Conservation (phyloP, 2,797 vertebrate genomes). For the Anisognathus igniventris region DNA sequence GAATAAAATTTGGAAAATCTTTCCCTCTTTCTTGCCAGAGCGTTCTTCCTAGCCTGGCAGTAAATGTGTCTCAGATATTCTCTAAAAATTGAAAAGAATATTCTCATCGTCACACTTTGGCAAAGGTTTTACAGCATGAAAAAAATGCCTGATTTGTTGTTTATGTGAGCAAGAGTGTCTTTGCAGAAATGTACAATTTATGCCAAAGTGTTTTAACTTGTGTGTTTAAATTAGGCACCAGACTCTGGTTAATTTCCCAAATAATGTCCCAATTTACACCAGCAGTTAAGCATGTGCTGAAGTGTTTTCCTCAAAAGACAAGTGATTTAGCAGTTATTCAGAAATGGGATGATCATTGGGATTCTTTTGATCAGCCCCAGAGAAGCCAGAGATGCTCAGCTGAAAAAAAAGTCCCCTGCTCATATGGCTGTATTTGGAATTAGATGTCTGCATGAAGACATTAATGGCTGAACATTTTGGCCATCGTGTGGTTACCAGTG, state of each 20-base stretch:
- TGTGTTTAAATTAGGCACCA: slow-evolving; percentile 7
- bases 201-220: neutral
- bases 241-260: slow-evolving; percentile 27
- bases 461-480: neutral
- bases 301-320: neutral
- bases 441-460: neutral
- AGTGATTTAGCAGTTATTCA: neutral
- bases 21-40: neutral
- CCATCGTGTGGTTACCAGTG: neutral
- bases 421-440: neutral
- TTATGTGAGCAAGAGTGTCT: neutral
- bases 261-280: slow-evolving; percentile 26
- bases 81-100: neutral
- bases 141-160: neutral
- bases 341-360: neutral
- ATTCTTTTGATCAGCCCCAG: neutral
- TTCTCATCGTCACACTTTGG: neutral
- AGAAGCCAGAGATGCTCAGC: neutral
- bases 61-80: neutral
- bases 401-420: neutral
- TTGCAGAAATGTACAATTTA: slow-evolving; percentile 14
- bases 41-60: neutral
- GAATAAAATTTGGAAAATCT: neutral
- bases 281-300: neutral
- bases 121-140: neutral